Conservation (phyloP, 30 jellyfish, hydroid and myxozoan genomes). For the Aurelia sp. region DNA sequence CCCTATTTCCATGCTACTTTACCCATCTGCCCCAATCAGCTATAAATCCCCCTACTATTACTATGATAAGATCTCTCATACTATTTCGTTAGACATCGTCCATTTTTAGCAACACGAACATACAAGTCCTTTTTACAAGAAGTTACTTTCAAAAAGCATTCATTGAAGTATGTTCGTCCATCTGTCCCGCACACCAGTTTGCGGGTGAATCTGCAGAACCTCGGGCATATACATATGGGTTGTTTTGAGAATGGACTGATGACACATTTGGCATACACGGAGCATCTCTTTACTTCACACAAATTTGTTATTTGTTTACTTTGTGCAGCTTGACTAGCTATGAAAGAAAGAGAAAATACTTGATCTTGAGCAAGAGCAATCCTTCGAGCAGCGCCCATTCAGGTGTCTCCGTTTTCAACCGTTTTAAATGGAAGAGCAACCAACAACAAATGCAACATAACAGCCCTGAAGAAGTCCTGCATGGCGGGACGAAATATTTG, state of each 20-base stretch:
- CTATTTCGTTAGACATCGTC: slow-evolving; percentile 20
- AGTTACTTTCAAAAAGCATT: slow-evolving; percentile 52
- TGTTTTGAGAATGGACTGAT: slow-evolving; percentile 50
- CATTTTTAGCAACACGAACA: slow-evolving; percentile 12
- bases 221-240: slow-evolving; percentile 73
- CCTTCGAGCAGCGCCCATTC: too few species aligned
- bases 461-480: too few species aligned
- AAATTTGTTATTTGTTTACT: slow-evolving; percentile 12
- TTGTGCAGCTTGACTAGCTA: neutral
- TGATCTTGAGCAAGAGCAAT: neutral
- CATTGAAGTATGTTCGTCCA: slow-evolving; percentile 61
- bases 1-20: too few species aligned
- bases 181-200: slow-evolving; percentile 59
- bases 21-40: too few species aligned
- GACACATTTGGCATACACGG: slow-evolving; percentile 52
- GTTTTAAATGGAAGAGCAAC: too few species aligned
- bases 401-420: too few species aligned
- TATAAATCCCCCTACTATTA: too few species aligned
- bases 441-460: too few species aligned
- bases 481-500: too few species aligned
- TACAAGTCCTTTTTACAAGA: slow-evolving; percentile 54
- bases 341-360: neutral
- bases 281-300: slow-evolving; percentile 40
- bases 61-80: too few species aligned
- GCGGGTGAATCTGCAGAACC: slow-evolving; percentile 37